Evolutionary conservation across 2,888 invertebrate species (phyloP).

Genomic region (Steromphala cineraria): DNA sequence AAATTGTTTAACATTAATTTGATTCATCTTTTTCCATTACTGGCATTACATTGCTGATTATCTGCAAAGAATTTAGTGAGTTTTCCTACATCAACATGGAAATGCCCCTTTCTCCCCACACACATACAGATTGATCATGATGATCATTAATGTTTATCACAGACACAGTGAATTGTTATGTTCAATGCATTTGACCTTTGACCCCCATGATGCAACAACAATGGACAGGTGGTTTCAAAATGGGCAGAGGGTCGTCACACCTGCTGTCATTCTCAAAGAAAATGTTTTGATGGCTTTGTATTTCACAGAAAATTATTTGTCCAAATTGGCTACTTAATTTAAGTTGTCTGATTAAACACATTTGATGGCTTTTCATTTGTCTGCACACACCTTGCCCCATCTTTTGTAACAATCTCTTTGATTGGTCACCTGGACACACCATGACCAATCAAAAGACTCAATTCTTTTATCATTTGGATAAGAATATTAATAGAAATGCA

Average conservation of each 20-base stretch:
- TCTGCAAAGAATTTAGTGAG: too few relatives aligned
- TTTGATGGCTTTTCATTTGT: neutral
- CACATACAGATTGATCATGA: too few relatives aligned
- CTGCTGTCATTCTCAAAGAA: neutral
- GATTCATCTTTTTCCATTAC: too few relatives aligned
- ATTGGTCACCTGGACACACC: neutral
- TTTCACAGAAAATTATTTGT: neutral
- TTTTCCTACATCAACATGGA: too few relatives aligned
- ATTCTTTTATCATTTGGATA: neutral
- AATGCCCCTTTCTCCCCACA: too few relatives aligned
- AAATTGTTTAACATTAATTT: too few relatives aligned
- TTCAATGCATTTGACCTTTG: neutral
- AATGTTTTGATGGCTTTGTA: conserved; percentile 2
- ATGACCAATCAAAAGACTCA: neutral
- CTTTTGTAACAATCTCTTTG: neutral
- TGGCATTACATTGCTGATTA: too few relatives aligned
- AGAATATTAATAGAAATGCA: neutral
- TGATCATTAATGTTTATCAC: too few relatives aligned
- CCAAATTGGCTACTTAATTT: conserved; percentile 7
- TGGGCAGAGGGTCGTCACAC: neutral
- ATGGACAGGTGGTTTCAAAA: neutral
- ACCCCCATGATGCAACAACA: neutral
- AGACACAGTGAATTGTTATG: too few relatives aligned
- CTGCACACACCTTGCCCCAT: neutral
- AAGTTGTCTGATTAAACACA: conserved; percentile 12